phyloP scores from a whole-genome alignment of 2,888 invertebrate genomes.

The Drosophila differens region DNA sequence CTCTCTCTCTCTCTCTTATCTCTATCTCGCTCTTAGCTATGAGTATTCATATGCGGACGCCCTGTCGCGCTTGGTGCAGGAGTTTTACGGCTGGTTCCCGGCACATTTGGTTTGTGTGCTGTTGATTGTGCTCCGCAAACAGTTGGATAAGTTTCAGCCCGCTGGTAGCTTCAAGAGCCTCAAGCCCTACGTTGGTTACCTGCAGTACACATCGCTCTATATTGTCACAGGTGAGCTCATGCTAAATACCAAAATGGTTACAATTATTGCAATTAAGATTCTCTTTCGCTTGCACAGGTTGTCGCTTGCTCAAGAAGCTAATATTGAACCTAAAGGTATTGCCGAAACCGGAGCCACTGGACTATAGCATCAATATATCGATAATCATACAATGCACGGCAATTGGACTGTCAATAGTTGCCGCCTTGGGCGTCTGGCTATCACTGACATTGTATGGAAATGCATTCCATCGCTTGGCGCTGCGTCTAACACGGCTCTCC shows the following conservation, averaged over 20 bases:
- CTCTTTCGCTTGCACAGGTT: slow-evolving; percentile 52
- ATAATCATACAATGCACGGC: slow-evolving; percentile 77
- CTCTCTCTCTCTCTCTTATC: too few species aligned
- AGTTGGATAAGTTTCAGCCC: slow-evolving; percentile 85
- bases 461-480: slow-evolving; percentile 63
- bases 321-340: slow-evolving; percentile 57
- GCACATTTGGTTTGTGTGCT: slow-evolving; percentile 89
- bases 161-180: slow-evolving; percentile 84
- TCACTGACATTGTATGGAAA: slow-evolving; percentile 69
- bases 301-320: slow-evolving; percentile 74
- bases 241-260: neutral
- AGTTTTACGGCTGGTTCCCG: slow-evolving; percentile 88
- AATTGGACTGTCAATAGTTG: slow-evolving; percentile 70
- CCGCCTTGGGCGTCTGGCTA: slow-evolving; percentile 65
- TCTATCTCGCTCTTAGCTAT: slow-evolving; percentile 66
- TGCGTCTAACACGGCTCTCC: slow-evolving; percentile 72
- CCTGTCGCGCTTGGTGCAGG: slow-evolving; percentile 88
- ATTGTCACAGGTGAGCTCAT: slow-evolving; percentile 79
- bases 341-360: slow-evolving; percentile 60
- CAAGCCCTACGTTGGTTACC: slow-evolving; percentile 87
- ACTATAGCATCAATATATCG: slow-evolving; percentile 69
- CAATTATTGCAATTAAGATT: neutral
- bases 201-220: slow-evolving; percentile 86
- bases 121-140: slow-evolving; percentile 87
- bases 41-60: slow-evolving; percentile 87